phyloP scores from a whole-genome alignment of 2,797 vertebrate genomes.

The Platyrinchus mystaceus region DNA sequence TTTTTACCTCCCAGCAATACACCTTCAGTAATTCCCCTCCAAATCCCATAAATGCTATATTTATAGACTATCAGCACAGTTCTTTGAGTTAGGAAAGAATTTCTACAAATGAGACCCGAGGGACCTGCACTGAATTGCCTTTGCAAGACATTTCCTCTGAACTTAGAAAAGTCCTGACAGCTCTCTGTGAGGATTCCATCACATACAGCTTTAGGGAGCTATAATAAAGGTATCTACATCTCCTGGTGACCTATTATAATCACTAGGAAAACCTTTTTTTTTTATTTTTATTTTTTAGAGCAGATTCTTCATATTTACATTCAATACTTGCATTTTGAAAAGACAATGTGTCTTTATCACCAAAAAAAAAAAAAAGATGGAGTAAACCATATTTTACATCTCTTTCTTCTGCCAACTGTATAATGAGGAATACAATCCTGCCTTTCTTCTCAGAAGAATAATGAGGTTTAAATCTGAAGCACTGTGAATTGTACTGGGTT shows the following conservation, averaged over 20 bases:
- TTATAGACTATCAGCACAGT: not conserved
- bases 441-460: not conserved
- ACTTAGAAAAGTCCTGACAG: not conserved
- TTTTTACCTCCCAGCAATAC: not conserved
- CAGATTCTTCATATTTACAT: not conserved
- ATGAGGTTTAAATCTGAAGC: not conserved
- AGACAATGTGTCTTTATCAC: not conserved
- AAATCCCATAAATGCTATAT: not conserved
- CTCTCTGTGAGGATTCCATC: not conserved
- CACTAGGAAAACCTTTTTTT: not conserved
- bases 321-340: not conserved
- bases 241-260: not conserved
- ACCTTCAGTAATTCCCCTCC: not conserved
- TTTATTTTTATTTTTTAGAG: not conserved
- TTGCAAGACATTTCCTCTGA: not conserved
- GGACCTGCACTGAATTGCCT: not conserved
- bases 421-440: not conserved
- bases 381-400: not conserved
- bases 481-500: not conserved
- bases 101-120: not conserved
- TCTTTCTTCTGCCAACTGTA: not conserved
- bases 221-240: not conserved
- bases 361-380: not conserved
- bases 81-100: not conserved
- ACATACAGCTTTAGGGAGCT: not conserved